Base-by-base conservation (phyloP, 2,113 vertebrate species). In the Equus przewalskii region DNA sequence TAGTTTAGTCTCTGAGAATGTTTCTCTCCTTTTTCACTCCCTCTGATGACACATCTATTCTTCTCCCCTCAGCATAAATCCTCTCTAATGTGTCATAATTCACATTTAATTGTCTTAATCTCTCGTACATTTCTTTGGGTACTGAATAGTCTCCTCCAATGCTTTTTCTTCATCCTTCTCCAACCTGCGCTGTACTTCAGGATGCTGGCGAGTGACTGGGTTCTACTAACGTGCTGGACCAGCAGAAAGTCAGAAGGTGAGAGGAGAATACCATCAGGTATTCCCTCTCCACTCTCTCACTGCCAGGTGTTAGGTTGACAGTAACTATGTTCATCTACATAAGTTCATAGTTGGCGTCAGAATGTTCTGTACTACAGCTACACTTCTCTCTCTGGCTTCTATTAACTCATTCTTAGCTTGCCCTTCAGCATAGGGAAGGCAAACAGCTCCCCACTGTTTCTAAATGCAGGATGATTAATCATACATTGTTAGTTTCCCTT, bases 301-400 rank as follows among this genome's bases (percentile, higher is more conserved):
- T 24, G 12, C 5, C 16, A 75, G 3, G 1, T 4, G 75, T 10
- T 30, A 22, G 28, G 2, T 54, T 28, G 30, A 0, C 1, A 30
- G 33, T 72, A 54, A 18, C 46, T 65, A 4, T 41, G 12, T 69
- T 15, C 7, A 60, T n/a, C 7, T 22, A 36, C 24, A 44, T 80
- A 46, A 28, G 8, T 75, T 73, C 49, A n/a, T 22, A 18, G 28
- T 60, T 90, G 12, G 36, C 18, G 14, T 84, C 60, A 36, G 14
- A 70, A 33, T 46, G 4, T 72, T 36, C 49, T 36, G 7, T 22
- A 16, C 1, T 33, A 5, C 1, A 36, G 4, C 33, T 54, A 8
- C 4, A 46, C 7, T 44, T 33, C 67, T 83, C 12, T 65, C 14
- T 65, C 54, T 16, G 4, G n/a, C 30, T 95, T 18, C 28, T 33